phyloP scores from a whole-genome alignment of 2,888 invertebrate species.

The Linnaemya vulpina region DNA sequence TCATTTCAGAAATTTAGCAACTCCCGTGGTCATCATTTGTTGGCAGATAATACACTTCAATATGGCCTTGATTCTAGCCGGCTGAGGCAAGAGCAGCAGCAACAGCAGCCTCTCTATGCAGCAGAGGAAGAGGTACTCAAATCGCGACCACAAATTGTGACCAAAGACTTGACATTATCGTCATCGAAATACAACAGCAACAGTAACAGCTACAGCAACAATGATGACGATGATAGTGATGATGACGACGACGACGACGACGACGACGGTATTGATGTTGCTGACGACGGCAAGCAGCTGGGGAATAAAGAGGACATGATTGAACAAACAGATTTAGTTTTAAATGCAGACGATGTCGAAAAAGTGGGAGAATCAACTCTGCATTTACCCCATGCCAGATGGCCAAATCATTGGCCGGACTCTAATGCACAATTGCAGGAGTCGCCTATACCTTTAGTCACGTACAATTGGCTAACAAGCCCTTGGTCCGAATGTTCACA shows the following conservation, averaged over 20 bases:
- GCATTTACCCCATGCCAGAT: constrained; percentile 79
- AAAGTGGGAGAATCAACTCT: constrained; percentile 69
- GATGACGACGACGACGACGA: constrained; percentile 11
- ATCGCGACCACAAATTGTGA: constrained; percentile 73
- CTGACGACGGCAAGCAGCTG: constrained; percentile 11
- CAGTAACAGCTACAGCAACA: constrained; percentile 21
- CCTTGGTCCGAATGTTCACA: constrained; percentile 95
- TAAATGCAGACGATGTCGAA: constrained; percentile 45
- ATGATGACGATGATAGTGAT: not conserved
- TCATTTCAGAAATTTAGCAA: constrained; percentile 88
- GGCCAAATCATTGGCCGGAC: constrained; percentile 75
- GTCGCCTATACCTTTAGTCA: constrained; percentile 77
- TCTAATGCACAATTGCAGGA: constrained; percentile 65
- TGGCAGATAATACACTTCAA: constrained; percentile 83
- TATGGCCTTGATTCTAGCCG: constrained; percentile 82
- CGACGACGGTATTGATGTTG: constrained; percentile 23
- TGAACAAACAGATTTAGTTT: constrained; percentile 37
- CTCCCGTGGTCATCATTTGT: constrained; percentile 88
- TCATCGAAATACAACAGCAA: constrained; percentile 51
- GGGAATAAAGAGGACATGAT: constrained; percentile 62
- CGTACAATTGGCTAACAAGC: constrained; percentile 91
- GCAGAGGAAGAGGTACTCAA: constrained; percentile 35
- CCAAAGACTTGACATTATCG: constrained; percentile 72
- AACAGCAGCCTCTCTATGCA: constrained; percentile 2
- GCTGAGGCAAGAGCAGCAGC: constrained; percentile 54